Evolutionary conservation across 1,140 invertebrate genomes (phyloP).

Genomic region (Drosophila nigromelanica): DNA sequence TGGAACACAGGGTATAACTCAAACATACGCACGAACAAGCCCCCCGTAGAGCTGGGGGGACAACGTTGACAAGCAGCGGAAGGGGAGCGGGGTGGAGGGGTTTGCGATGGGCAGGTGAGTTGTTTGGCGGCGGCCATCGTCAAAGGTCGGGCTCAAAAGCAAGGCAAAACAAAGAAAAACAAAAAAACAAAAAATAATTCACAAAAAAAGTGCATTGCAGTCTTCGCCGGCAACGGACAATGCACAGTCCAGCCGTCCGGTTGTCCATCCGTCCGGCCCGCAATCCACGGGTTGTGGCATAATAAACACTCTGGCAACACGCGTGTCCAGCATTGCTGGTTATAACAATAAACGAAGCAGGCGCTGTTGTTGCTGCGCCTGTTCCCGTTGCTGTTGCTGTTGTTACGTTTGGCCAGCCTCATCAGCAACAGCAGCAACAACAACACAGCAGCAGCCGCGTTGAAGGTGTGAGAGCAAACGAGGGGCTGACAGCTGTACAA

Average conservation of each 20-base stretch:
- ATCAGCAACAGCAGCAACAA: constrained; percentile 17
- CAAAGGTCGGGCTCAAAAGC: constrained; percentile 22
- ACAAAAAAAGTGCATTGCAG: constrained; percentile 27
- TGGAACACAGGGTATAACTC: constrained; percentile 14
- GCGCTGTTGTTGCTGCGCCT: constrained; percentile 20
- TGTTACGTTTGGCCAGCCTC: constrained; percentile 20
- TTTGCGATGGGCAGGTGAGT: constrained; percentile 50
- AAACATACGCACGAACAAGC: neutral
- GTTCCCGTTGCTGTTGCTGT: constrained; percentile 7
- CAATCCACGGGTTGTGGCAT: constrained; percentile 46
- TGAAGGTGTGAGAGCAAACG: constrained; percentile 42
- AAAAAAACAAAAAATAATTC: constrained; percentile 22
- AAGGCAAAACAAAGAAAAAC: constrained; percentile 6
- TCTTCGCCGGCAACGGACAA: constrained; percentile 10
- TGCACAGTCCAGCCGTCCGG: constrained; percentile 39
- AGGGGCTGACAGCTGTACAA: constrained; percentile 73
- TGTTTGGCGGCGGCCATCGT: constrained; percentile 59
- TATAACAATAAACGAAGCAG: constrained; percentile 53
- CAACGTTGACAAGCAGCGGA: neutral
- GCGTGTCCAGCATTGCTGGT: constrained; percentile 55
- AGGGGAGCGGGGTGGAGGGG: neutral
- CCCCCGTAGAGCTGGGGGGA: neutral
- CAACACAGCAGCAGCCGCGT: constrained; percentile 5
- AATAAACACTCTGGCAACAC: constrained; percentile 72
- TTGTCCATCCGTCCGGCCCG: constrained; percentile 27